Evolutionary conservation across 2,888 invertebrate genomes (phyloP), one percentile per base, ranked within the genome.

Genomic region (Cyaniris semiargus): DNA sequence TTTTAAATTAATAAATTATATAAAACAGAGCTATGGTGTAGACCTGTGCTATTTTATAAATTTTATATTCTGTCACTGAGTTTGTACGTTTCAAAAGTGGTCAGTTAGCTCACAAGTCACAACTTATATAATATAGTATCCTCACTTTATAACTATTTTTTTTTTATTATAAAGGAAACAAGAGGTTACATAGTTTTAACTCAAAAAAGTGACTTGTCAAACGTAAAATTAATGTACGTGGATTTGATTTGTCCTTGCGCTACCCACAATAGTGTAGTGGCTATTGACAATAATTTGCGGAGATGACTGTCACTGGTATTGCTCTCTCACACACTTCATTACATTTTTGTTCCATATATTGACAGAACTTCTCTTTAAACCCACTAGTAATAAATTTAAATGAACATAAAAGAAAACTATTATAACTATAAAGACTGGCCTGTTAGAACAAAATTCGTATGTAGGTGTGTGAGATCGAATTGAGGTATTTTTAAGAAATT

Each of bases 261-360:
- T 74, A 74, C 74, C 15, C 18, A 18, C 74, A 27, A 5, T 18
- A 18, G 53, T 44, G 53, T 53, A 74, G 74, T 53, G 53, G 53
- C 27, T 74, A 44, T 74, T 44, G 74, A 74, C 74, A 74, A 74
- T 44, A 74, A 15, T 8, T 10, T 23, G 23, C 15, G 18, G 53
- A 48, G 23, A 18, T 7, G 48, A 18, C 18, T 53, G 18, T 13
- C 44, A 44, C 13, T 53, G 53, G 18, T 15, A 53, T 0, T 18
- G 5, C 5, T 53, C 15, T 53, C 53, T 18, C 18, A 53, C 53
- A 53, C 53, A 53, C 53, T 53, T 53, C 18, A 53, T 53, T 18
- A 18, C 3, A 53, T 18, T 53, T 18, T 18, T 15, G 44, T 44
- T 44, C 13, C 44, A 44, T 44, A 44, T 44, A 44, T 13, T 13